Base-by-base conservation (phyloP, 2,888 invertebrate species). In the Myathropa florea region DNA sequence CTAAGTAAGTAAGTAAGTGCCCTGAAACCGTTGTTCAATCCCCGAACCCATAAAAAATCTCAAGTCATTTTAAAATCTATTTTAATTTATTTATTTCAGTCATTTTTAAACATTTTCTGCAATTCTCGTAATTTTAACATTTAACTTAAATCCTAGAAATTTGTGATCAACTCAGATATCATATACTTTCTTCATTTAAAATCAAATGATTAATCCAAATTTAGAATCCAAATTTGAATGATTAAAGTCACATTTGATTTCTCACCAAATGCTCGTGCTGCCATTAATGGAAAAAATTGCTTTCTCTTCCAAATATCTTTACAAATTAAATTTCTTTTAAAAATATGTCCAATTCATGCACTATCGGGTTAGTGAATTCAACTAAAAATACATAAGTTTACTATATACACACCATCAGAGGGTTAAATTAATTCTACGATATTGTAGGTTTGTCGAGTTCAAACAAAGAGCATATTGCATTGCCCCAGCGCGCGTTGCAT, bases 391-490 rank as follows among this genome's bases (percentile, higher is more conserved):
- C 55, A 14, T 36, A 68, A 55, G n/a, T 67, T 63, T 33, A 33
- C 33, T 55, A 23, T 65, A 64, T 76, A 23, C 71, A 70, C 67
- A 63, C 64, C 33, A 71, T 70, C 30, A 60, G 23, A 64, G 70
- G 60, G 23, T 39, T 55, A 57, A 23, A 24, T n/a, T 23, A 26
- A 46, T 46, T 46, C 46, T 46, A 46, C 46, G 46, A 46, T 2
- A 46, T 39, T 39, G n/a, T 6, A 39, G 39, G n/a, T 46, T 46
- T n/a, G 7, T 46, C 7, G 46, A 46, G 46, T 46, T 46, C 46
- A 18, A 46, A 46, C n/a, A 80, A 88, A 85, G 88, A 89, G 88
- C 83, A 88, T 89, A 89, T 89, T 89, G 89, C 89, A 89, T 88
- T 88, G 89, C 89, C 89, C 89, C 89, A 89, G 89, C 89, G 78